Percentiles rank a stretch among this genome's conserved stretches.
Evolutionary conservation across 1,140 invertebrate species (phyloP).

Genomic region (Cotesia vestalis): DNA sequence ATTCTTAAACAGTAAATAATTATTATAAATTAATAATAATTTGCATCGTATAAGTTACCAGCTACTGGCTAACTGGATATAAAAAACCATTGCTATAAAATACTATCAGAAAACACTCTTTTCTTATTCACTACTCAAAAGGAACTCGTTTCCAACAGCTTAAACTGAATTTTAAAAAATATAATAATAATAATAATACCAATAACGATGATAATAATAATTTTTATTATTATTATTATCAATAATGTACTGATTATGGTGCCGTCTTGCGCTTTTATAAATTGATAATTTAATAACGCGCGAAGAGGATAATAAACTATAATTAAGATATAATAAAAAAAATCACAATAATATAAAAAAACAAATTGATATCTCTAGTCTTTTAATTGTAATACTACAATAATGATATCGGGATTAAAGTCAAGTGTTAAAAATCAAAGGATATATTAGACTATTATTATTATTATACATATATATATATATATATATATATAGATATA

Average conservation of each 20-base stretch:
- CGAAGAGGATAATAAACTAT: slow-evolving; percentile 2
- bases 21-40: slow-evolving; percentile 3
- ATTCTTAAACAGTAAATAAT: not conserved
- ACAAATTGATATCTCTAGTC: slow-evolving; percentile 8
- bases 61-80: not conserved
- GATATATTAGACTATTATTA: not conserved
- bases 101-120: not conserved
- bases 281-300: slow-evolving; percentile 8
- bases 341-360: no score
- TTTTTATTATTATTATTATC: not conserved
- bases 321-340: not conserved
- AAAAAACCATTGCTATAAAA: not conserved
- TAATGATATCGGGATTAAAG: not conserved
- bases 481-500: no score
- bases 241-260: slow-evolving; percentile 14
- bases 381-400: not conserved
- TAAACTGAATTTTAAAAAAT: not conserved
- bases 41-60: not conserved
- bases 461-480: no score
- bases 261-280: slow-evolving; percentile 5
- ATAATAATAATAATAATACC: not conserved
- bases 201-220: not conserved
- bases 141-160: not conserved
- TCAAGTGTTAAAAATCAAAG: slow-evolving; percentile 6
- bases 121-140: not conserved